Evolutionary conservation across 2,888 invertebrate species (phyloP).

Genomic region (Clanis bilineata): DNA sequence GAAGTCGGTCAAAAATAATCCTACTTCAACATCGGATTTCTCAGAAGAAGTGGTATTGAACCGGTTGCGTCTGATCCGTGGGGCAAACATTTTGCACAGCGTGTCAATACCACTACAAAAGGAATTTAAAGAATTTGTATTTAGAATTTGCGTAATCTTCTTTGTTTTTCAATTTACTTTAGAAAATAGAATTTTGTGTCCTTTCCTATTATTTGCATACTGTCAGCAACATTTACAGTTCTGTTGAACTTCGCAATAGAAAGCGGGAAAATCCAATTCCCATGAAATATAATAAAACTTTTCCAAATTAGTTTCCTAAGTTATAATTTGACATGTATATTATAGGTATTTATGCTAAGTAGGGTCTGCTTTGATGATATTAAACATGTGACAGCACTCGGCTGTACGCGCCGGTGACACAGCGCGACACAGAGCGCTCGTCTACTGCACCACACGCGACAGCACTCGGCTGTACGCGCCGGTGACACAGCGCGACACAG

Average conservation of each 20-base stretch:
- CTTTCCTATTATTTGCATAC: background rate
- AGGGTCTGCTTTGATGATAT: background rate
- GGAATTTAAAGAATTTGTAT: too few relatives aligned
- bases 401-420: background rate
- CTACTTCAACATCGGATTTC: too few relatives aligned
- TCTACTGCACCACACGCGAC: conserved; percentile 5
- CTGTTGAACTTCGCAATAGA: conserved; percentile 17
- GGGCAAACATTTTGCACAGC: too few relatives aligned
- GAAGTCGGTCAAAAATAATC: too few relatives aligned
- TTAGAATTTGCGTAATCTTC: too few relatives aligned
- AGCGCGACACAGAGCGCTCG: background rate
- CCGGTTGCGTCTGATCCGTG: too few relatives aligned
- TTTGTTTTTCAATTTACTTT: too few relatives aligned
- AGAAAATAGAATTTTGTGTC: background rate
- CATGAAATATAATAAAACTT: conserved; percentile 42
- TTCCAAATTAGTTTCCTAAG: conserved; percentile 38
- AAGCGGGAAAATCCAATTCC: conserved; percentile 33
- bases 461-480: conserved; percentile 3
- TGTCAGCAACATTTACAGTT: background rate
- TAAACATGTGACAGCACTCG: background rate
- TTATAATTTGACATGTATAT: conserved; percentile 36
- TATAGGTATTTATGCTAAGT: background rate
- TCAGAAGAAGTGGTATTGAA: too few relatives aligned
- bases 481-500: background rate
- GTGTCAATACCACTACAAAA: too few relatives aligned